Evolutionary conservation across 2,797 vertebrate species (phyloP).

Genomic region (Rachycentron canadum): DNA sequence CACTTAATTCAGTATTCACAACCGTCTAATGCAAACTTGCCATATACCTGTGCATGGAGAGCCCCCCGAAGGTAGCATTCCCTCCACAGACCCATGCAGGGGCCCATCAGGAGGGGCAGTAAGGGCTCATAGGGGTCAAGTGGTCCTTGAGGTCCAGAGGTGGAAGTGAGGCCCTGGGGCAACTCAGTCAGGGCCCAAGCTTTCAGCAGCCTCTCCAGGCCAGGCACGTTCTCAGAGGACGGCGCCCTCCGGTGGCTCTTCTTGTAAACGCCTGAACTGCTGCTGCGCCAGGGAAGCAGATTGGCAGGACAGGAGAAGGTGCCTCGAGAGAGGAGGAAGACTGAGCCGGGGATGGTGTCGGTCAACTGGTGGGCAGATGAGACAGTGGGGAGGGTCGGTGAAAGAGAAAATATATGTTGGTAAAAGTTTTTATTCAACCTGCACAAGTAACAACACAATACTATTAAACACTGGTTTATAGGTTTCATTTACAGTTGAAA

Average conservation of each 20-base stretch:
- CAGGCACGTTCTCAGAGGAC: conserved; percentile 87
- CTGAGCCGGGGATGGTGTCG: conserved; percentile 70
- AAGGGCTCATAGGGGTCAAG: conserved; percentile 83
- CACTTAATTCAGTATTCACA: background rate
- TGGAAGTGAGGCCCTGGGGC: conserved; percentile 47
- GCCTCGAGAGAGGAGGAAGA: conserved; percentile 90
- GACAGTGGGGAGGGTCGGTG: background rate
- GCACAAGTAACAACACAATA: background rate
- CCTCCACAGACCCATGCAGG: conserved; percentile 91
- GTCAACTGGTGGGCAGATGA: conserved; percentile 66
- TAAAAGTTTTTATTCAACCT: background rate
- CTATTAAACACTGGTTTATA: too few species aligned
- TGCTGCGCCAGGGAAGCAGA: conserved; percentile 90
- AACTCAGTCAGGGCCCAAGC: conserved; percentile 70
- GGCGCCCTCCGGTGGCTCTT: conserved; percentile 85
- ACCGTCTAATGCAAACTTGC: background rate
- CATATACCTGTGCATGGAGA: conserved; percentile 89
- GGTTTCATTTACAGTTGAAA: too few species aligned
- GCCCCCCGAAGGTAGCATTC: conserved; percentile 93
- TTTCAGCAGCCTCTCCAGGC: conserved; percentile 85
- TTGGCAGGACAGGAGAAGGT: conserved; percentile 85
- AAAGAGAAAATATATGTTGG: background rate
- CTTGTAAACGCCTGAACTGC: conserved; percentile 82
- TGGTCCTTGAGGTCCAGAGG: conserved; percentile 67
- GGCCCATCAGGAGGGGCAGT: conserved; percentile 88